Percentiles rank a stretch among this genome's conserved stretches.
Evolutionary conservation across 2,113 vertebrate genomes (phyloP).

Genomic region (Pachypanchax playfairii): DNA sequence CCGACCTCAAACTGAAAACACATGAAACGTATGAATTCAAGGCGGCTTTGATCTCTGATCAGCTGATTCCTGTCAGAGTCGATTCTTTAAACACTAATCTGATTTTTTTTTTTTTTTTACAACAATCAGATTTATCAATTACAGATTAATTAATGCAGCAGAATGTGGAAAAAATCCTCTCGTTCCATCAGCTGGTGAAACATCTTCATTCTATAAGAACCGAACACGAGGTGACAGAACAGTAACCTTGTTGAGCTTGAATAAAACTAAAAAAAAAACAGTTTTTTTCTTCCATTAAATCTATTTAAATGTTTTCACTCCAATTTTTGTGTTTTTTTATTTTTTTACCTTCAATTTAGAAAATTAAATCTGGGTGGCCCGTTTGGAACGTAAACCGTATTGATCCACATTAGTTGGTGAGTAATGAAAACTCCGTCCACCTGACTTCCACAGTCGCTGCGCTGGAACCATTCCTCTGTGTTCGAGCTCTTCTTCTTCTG

Average conservation of each 20-base stretch:
- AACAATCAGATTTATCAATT: too few species aligned
- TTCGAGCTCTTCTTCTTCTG: background rate
- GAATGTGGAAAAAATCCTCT: too few species aligned
- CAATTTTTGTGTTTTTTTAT: background rate
- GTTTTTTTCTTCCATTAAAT: background rate
- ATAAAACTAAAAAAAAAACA: background rate
- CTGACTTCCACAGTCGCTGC: background rate
- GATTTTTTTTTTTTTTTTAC: too few species aligned
- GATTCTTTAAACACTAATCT: too few species aligned
- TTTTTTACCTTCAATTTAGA: slow-evolving; percentile 16
- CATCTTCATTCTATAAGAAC: background rate
- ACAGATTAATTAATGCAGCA: too few species aligned
- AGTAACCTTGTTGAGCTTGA: background rate
- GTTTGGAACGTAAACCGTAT: slow-evolving; percentile 8
- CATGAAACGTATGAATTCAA: too few species aligned
- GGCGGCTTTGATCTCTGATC: too few species aligned
- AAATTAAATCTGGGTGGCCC: slow-evolving; percentile 14
- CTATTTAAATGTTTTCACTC: background rate
- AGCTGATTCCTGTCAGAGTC: too few species aligned
- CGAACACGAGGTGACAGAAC: too few species aligned
- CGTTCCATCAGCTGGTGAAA: too few species aligned
- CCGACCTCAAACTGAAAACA: too few species aligned
- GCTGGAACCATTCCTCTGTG: background rate
- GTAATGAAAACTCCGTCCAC: slow-evolving; percentile 11
- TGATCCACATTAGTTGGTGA: slow-evolving; percentile 10